phyloP scores from a whole-genome alignment of 2,113 vertebrate genomes.

The Burhinus oedicnemus region DNA sequence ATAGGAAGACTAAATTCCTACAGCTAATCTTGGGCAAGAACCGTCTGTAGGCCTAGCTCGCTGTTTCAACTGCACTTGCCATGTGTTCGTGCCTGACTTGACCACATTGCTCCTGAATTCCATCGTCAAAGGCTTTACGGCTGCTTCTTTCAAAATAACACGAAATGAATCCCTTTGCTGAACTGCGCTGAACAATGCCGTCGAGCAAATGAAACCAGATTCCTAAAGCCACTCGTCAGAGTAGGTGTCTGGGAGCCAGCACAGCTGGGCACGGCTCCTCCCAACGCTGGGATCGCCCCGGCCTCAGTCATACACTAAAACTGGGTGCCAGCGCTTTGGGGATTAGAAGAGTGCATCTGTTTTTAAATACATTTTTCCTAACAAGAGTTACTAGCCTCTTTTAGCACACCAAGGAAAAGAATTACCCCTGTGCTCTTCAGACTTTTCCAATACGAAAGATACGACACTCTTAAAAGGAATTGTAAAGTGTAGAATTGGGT shows the following conservation, averaged over 20 bases:
- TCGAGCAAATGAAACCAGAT: background rate
- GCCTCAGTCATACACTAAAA: background rate
- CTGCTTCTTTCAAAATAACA: background rate
- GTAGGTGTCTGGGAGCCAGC: background rate
- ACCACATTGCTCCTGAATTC: background rate
- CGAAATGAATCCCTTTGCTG: background rate
- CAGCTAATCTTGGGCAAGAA: background rate
- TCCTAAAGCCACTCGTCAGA: background rate
- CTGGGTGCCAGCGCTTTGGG: background rate
- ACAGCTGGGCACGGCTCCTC: background rate
- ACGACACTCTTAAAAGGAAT: background rate
- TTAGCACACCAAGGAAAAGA: background rate
- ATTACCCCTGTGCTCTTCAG: background rate
- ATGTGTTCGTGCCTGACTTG: background rate
- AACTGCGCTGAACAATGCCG: background rate
- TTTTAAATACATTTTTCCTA: background rate
- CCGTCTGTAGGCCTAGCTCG: background rate
- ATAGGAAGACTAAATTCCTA: background rate
- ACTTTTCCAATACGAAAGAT: background rate
- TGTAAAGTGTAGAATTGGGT: background rate
- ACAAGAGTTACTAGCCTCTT: background rate
- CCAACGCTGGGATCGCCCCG: rapidly evolving
- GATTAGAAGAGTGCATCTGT: background rate
- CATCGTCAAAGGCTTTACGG: background rate
- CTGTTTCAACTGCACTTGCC: background rate